Percentiles rank a stretch among this genome's conserved stretches.
Evolutionary conservation across 2,113 vertebrate species (phyloP).

Genomic region (Athene noctua): DNA sequence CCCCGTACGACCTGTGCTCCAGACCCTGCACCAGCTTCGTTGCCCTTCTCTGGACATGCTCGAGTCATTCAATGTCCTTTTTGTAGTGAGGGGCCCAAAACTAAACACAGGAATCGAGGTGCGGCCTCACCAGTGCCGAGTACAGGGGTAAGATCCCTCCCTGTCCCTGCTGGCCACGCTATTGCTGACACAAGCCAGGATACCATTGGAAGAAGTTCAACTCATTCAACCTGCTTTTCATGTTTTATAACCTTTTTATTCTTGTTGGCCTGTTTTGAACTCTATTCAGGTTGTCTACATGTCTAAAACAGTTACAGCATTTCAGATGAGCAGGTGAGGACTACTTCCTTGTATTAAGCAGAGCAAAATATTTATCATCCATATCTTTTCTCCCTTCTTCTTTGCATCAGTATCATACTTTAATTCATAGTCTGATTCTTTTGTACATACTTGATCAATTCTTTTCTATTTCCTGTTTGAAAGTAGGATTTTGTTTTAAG

Average conservation of each 20-base stretch:
- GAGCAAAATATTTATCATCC: not conserved
- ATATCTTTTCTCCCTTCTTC: not conserved
- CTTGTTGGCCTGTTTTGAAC: not conserved
- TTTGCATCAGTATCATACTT: not conserved
- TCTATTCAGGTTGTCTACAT: not conserved
- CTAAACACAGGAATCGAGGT: no score
- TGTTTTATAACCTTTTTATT: not conserved
- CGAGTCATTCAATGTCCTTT: no score
- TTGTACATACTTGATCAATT: not conserved
- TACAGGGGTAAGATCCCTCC: no score
- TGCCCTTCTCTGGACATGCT: no score
- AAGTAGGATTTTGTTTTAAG: not conserved
- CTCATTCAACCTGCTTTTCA: not conserved
- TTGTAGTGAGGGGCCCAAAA: no score
- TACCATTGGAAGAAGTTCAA: no score
- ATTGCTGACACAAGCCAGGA: no score
- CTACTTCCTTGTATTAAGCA: not conserved
- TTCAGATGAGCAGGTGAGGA: not conserved
- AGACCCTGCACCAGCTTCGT: no score
- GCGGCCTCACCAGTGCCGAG: no score
- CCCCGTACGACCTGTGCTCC: no score
- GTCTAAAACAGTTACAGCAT: not conserved
- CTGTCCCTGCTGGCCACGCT: no score
- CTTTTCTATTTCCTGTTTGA: not conserved
- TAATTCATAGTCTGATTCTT: not conserved